Percentiles rank a stretch among this genome's conserved stretches.
phyloP scores from a whole-genome alignment of 2,888 invertebrate species.

The Andrena camellia region DNA sequence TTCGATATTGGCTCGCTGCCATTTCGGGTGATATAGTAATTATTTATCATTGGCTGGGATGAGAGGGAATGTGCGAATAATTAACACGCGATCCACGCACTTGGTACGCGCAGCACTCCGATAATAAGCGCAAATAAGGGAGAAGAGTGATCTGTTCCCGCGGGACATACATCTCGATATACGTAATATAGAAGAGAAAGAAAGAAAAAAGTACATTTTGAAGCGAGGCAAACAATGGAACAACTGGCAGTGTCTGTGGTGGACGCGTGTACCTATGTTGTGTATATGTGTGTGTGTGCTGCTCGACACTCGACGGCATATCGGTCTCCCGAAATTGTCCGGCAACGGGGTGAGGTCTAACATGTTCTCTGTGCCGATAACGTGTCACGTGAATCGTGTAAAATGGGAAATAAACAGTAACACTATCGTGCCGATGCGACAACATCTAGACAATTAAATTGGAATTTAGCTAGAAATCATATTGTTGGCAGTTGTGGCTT shows the following conservation, averaged over 20 bases:
- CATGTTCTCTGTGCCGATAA: slow-evolving; percentile 53
- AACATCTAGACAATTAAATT: slow-evolving; percentile 76
- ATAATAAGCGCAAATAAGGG: slow-evolving; percentile 72
- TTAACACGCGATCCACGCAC: slow-evolving; percentile 35
- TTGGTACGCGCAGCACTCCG: slow-evolving; percentile 74
- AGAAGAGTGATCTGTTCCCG: slow-evolving; percentile 54
- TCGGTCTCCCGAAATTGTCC: slow-evolving; percentile 24
- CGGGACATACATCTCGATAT: slow-evolving; percentile 48
- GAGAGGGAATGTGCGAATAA: slow-evolving; percentile 8
- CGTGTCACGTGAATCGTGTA: slow-evolving; percentile 31
- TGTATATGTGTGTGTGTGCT: slow-evolving; percentile 33
- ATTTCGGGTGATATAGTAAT: slow-evolving; percentile 30
- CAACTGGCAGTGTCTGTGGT: slow-evolving; percentile 63
- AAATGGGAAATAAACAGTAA: slow-evolving; percentile 62
- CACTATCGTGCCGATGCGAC: slow-evolving; percentile 83
- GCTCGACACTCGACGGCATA: background rate
- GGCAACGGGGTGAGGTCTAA: slow-evolving; percentile 47
- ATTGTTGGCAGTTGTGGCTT: slow-evolving; percentile 87
- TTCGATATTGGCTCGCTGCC: slow-evolving; percentile 46
- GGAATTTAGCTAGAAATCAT: slow-evolving; percentile 77
- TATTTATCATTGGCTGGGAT: slow-evolving; percentile 38
- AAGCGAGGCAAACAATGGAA: slow-evolving; percentile 75
- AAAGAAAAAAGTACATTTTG: slow-evolving; percentile 48
- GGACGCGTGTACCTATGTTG: slow-evolving; percentile 47
- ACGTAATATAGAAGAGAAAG: slow-evolving; percentile 26